Percentiles rank a stretch among this genome's conserved stretches.
Evolutionary conservation across 2,113 vertebrate species (phyloP).

Genomic region (Excalfactoria chinensis): DNA sequence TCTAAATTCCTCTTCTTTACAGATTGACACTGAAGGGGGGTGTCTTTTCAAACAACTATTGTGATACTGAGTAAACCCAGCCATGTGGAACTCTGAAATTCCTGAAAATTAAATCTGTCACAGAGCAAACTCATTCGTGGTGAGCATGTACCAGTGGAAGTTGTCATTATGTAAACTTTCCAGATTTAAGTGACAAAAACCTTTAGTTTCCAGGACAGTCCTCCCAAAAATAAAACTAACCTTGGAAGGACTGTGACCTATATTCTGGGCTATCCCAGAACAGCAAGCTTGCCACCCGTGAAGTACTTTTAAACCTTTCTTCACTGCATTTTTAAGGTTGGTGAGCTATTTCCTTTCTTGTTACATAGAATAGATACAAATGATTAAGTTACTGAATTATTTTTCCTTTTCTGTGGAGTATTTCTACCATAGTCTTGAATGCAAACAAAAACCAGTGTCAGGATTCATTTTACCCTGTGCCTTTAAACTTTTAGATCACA

Average conservation of each 20-base stretch:
- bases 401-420: neutral
- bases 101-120: neutral
- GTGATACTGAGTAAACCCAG: neutral
- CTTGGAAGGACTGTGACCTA: neutral
- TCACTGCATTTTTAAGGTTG: neutral
- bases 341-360: neutral
- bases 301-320: neutral
- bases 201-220: neutral
- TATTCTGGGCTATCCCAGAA: neutral
- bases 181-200: neutral
- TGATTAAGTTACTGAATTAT: neutral
- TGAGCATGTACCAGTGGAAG: accelerated
- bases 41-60: neutral
- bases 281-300: neutral
- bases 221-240: neutral
- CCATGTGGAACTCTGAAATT: neutral
- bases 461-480: neutral
- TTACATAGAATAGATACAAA: neutral
- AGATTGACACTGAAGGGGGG: neutral
- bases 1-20: neutral
- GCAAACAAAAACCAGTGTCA: neutral
- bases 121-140: neutral
- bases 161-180: neutral
- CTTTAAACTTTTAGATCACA: neutral
- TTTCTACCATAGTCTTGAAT: neutral